A percentile compares a stretch with the other conserved stretches of the same genome.
phyloP scores from a whole-genome alignment of 2,888 invertebrate species.

The Plusia festucae region DNA sequence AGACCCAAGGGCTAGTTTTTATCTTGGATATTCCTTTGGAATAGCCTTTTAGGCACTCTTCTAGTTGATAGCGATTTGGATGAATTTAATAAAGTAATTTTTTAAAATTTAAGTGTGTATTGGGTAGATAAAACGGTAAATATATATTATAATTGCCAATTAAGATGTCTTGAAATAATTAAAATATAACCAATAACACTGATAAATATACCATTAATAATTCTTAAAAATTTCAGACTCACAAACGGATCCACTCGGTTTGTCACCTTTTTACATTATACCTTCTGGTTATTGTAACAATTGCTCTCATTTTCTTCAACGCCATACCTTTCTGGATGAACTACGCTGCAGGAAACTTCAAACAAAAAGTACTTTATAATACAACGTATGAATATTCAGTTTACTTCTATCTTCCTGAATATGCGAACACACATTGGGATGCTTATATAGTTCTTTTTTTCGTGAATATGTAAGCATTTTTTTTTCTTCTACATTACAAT shows the following conservation, averaged over 20 bases:
- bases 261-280: conserved; percentile 11
- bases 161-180: no score
- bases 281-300: background rate
- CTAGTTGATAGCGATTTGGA: no score
- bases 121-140: no score
- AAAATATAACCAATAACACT: no score
- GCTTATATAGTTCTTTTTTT: conserved; percentile 19
- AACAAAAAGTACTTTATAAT: conserved; percentile 16
- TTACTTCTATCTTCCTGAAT: conserved; percentile 30
- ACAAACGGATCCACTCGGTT: conserved; percentile 12
- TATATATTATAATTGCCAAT: no score
- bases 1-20: no score
- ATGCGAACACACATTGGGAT: conserved; percentile 24
- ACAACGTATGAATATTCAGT: conserved; percentile 40
- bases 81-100: no score
- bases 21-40: no score
- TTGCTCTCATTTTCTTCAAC: conserved; percentile 10
- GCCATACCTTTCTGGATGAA: conserved; percentile 29
- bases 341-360: conserved; percentile 26
- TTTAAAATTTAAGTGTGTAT: no score
- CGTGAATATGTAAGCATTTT: conserved; percentile 45
- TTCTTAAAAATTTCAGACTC: conserved; percentile 29
- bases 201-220: no score
- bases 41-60: no score
- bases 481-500: no score